Evolutionary conservation across 2,797 vertebrate species (phyloP).

Genomic region (Amblyraja radiata): DNA sequence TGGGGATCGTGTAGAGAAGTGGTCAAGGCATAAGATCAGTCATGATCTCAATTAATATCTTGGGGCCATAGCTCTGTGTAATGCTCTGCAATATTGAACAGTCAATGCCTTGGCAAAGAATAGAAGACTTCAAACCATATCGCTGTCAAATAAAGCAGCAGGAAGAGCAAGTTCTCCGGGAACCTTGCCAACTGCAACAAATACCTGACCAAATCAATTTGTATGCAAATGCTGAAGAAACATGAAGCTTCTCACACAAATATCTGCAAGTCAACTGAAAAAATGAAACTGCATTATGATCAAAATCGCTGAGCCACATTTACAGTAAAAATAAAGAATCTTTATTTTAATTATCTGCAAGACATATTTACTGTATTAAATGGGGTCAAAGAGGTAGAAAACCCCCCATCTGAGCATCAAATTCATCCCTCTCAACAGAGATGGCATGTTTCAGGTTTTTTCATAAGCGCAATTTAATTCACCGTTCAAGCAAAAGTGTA

Average conservation of each 20-base stretch:
- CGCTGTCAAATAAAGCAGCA: not conserved
- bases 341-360: not conserved
- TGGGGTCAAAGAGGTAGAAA: not conserved
- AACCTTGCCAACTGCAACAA: not conserved
- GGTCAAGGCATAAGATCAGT: too few relatives aligned
- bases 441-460: not conserved
- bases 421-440: not conserved
- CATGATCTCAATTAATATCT: not conserved
- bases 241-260: not conserved
- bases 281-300: not conserved
- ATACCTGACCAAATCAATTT: not conserved
- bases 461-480: not conserved
- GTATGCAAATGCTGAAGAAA: not conserved
- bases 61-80: not conserved
- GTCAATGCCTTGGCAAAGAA: not conserved
- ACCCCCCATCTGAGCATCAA: not conserved
- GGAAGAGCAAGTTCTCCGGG: not conserved
- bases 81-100: not conserved
- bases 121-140: not conserved
- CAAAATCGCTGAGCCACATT: not conserved
- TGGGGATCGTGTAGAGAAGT: too few relatives aligned
- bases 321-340: too few relatives aligned
- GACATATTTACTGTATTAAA: not conserved
- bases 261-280: not conserved
- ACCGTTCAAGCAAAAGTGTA: not conserved